A percentile compares a stretch with the other conserved stretches of the same genome.
These are phyloP conservation scores for Heteromormyrus szaboi DNA, from an alignment of 2,797 vertebrate species.

Conservation along the genomic window DNA sequence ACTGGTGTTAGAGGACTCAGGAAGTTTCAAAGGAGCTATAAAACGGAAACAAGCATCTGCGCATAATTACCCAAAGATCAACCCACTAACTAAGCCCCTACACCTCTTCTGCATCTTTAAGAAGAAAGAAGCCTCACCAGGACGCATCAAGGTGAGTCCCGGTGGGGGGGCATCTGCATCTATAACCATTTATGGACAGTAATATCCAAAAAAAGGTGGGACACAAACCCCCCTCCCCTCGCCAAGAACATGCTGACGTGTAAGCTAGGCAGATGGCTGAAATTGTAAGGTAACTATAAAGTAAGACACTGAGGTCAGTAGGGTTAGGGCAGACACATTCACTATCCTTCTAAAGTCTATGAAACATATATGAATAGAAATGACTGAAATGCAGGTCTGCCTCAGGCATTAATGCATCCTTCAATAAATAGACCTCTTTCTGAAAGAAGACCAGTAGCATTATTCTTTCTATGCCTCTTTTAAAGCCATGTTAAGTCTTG, in stretches of 20 bases:
- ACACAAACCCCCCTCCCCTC: not conserved
- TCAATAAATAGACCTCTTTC: not conserved
- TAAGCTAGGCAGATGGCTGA: not conserved
- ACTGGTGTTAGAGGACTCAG: not conserved
- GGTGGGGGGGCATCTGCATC: not conserved
- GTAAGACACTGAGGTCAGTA: not conserved
- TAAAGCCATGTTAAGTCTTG: not conserved
- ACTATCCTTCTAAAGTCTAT: not conserved
- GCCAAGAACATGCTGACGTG: not conserved
- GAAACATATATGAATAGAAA: not conserved
- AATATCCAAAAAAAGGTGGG: not conserved
- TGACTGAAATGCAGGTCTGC: not conserved
- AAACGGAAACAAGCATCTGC: not conserved
- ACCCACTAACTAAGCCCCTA: not conserved
- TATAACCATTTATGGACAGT: not conserved
- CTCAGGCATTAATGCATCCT: not conserved
- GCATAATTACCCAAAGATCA: not conserved
- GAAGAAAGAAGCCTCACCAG: not conserved
- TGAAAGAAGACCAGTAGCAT: not conserved
- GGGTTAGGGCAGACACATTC: not conserved
- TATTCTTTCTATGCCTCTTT: not conserved
- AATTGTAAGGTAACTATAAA: not conserved
- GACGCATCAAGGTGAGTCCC: not conserved
- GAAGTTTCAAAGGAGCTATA: not conserved
- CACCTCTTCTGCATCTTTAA: not conserved